Evolutionary conservation across 2,888 invertebrate species (phyloP).

Genomic region (Temnothorax unifasciatus): DNA sequence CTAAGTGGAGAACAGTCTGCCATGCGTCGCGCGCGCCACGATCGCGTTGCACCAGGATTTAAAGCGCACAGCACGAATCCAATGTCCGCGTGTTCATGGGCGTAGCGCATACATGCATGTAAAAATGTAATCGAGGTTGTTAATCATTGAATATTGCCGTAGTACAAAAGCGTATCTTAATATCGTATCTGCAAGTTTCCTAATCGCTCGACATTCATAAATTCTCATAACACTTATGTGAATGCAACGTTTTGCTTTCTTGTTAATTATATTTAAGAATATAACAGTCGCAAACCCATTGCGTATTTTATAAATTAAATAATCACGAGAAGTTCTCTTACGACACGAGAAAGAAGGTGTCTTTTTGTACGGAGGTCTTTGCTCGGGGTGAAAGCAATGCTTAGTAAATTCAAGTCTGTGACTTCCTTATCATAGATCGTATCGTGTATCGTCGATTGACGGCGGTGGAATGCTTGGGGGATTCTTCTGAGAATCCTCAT

Average conservation of each 20-base stretch:
- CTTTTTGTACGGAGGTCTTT: conserved; percentile 18
- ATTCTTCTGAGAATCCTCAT: conserved; percentile 71
- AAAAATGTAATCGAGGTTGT: conserved; percentile 23
- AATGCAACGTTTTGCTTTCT: not conserved
- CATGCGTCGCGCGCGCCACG: not conserved
- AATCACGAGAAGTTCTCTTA: not conserved
- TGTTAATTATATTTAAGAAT: not conserved
- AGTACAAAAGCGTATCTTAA: not conserved
- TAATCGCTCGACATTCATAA: not conserved
- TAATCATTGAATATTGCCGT: conserved; percentile 2
- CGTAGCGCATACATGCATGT: not conserved
- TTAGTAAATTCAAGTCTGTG: conserved; percentile 39
- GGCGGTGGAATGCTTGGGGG: conserved; percentile 65
- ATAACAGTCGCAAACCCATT: not conserved
- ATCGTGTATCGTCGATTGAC: conserved; percentile 68
- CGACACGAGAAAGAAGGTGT: not conserved
- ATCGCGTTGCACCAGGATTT: conserved; percentile 11
- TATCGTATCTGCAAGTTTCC: not conserved
- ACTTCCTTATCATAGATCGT: conserved; percentile 58
- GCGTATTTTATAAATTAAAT: not conserved
- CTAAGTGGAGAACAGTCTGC: conserved; percentile 40
- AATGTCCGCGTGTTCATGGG: not conserved
- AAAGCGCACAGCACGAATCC: conserved; percentile 11
- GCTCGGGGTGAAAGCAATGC: conserved; percentile 24
- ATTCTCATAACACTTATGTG: not conserved